A percentile compares a stretch with the other conserved stretches of the same genome.
phyloP scores from a whole-genome alignment of 2,113 vertebrate species.

The Macrotus californicus region DNA sequence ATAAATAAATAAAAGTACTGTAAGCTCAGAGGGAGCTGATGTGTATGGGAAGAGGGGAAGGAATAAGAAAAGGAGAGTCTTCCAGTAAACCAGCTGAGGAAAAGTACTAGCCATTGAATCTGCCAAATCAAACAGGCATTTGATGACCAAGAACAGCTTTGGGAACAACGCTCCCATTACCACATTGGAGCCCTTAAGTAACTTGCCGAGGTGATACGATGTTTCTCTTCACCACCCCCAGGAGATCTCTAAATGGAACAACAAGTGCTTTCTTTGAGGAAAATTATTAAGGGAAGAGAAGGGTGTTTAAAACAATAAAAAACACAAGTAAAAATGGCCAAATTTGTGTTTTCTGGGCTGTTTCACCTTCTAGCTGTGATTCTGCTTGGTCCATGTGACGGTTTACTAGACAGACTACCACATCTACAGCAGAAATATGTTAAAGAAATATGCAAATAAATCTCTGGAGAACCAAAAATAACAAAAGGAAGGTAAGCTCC shows the following conservation, averaged over 20 bases:
- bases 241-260: slow-evolving; percentile 29
- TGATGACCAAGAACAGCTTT: slow-evolving; percentile 14
- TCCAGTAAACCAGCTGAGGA: slow-evolving; percentile 38
- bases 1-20: neutral
- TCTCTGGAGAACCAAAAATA: neutral
- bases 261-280: neutral
- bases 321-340: neutral
- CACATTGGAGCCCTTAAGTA: neutral
- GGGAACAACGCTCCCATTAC: slow-evolving; percentile 6
- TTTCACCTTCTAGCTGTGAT: neutral
- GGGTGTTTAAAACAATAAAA: neutral
- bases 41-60: neutral
- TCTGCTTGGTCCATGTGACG: neutral
- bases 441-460: neutral
- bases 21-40: neutral
- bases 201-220: neutral
- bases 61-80: neutral
- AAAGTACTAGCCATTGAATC: slow-evolving; percentile 51
- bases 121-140: slow-evolving; percentile 46
- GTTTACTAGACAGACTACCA: neutral
- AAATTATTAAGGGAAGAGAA: neutral
- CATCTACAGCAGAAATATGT: neutral
- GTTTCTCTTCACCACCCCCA: slow-evolving; percentile 21
- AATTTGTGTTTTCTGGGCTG: neutral
- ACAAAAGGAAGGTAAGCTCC: neutral